These are phyloP conservation scores for Tetrax tetrax DNA, from an alignment of 2,113 vertebrate species.

Conservation along the genomic window DNA sequence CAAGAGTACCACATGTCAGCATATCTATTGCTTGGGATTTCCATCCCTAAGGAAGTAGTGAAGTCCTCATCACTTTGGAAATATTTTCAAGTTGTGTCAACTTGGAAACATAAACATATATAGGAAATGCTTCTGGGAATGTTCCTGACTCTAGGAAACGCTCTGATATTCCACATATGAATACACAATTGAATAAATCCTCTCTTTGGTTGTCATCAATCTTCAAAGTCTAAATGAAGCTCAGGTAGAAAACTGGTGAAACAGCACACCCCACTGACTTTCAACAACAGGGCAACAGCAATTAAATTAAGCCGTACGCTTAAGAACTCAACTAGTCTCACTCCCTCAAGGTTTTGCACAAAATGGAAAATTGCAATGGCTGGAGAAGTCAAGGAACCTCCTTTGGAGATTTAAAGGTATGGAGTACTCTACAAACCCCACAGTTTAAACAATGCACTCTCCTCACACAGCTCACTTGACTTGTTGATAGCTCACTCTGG, in stretches of 20 bases:
- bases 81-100: neutral
- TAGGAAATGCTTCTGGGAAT: neutral
- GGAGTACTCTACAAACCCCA: neutral
- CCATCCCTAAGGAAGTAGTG: neutral
- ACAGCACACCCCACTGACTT: slow-evolving; percentile 44
- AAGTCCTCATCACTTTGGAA: neutral
- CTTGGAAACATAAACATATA: neutral
- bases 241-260: neutral
- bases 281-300: neutral
- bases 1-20: neutral
- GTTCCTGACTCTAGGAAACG: neutral
- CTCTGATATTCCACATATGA: neutral
- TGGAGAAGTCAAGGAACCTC: neutral
- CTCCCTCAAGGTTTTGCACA: neutral
- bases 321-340: neutral
- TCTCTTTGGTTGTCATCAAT: neutral
- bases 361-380: neutral
- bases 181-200: neutral
- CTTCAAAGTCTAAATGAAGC: neutral
- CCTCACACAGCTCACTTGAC: neutral
- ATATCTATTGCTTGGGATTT: neutral
- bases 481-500: neutral
- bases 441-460: neutral
- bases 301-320: neutral
- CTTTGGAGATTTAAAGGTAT: neutral